Evolutionary conservation across 2,797 vertebrate genomes (phyloP).

Genomic region (Anas bernieri): DNA sequence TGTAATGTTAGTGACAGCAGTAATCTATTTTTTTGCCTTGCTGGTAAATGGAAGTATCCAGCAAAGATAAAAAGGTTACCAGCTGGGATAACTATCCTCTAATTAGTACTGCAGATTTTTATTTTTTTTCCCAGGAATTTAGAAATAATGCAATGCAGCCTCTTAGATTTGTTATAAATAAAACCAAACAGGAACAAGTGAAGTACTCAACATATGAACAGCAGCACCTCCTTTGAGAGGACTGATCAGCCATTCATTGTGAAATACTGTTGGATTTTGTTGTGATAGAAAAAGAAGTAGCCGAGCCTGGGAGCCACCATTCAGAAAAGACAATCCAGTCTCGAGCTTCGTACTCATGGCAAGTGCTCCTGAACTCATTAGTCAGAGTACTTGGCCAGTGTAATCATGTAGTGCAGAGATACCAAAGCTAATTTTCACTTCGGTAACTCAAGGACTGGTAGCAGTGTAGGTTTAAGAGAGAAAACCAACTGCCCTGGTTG

Average conservation of each 20-base stretch:
- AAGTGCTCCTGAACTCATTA: neutral
- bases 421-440: neutral
- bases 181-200: neutral
- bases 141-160: slow-evolving; percentile 71
- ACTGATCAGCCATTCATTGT: neutral
- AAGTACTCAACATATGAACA: neutral
- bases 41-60: slow-evolving; percentile 76
- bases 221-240: neutral
- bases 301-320: neutral
- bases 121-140: slow-evolving; percentile 49
- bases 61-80: slow-evolving; percentile 79
- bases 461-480: neutral
- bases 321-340: neutral
- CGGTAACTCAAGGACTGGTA: neutral
- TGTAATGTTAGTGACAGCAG: slow-evolving; percentile 58
- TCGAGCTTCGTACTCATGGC: neutral
- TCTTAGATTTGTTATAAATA: slow-evolving; percentile 60
- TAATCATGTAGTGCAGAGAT: neutral
- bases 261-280: neutral
- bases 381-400: neutral
- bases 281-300: neutral
- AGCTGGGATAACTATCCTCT: slow-evolving; percentile 78
- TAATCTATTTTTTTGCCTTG: slow-evolving; percentile 72
- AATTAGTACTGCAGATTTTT: slow-evolving; percentile 73
- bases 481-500: neutral